A percentile compares a stretch with the other conserved stretches of the same genome.
Conservation (phyloP, 2,797 vertebrate genomes). For the Rhinatrema bivittatum region DNA sequence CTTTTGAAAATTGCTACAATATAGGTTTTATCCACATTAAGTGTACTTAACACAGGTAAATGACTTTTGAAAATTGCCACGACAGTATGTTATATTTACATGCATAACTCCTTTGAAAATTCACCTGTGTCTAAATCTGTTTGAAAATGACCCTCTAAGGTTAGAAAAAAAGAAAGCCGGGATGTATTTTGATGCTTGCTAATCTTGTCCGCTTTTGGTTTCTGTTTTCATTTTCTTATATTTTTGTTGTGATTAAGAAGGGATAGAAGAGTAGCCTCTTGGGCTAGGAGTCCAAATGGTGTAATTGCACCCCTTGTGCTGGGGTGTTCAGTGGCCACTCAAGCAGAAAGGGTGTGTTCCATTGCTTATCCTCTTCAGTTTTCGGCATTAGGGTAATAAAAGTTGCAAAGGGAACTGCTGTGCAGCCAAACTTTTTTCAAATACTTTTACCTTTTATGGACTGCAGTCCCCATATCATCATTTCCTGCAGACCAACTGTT, state of each 20-base stretch:
- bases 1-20: no score
- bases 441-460: constrained; percentile 68
- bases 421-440: constrained; percentile 44
- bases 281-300: constrained; percentile 10
- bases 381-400: constrained; percentile 34
- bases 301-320: constrained; percentile 28
- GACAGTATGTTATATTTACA: no score
- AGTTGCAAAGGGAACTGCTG: constrained; percentile 28
- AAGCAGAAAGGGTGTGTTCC: constrained; percentile 30
- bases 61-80: no score
- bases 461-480: constrained; percentile 41
- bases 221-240: background rate
- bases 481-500: constrained; percentile 53
- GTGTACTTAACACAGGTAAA: no score
- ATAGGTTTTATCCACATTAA: no score
- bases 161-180: no score
- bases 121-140: no score
- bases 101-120: no score
- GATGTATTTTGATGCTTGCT: constrained; percentile 15
- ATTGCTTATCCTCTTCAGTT: constrained; percentile 23
- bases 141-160: no score
- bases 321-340: no score
- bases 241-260: background rate
- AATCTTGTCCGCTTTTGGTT: constrained; percentile 2
- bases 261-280: constrained; percentile 10